These are phyloP conservation scores for Plectrocnemia conspersa DNA, from an alignment of 1,140 invertebrate genomes.

Conservation along the genomic window DNA sequence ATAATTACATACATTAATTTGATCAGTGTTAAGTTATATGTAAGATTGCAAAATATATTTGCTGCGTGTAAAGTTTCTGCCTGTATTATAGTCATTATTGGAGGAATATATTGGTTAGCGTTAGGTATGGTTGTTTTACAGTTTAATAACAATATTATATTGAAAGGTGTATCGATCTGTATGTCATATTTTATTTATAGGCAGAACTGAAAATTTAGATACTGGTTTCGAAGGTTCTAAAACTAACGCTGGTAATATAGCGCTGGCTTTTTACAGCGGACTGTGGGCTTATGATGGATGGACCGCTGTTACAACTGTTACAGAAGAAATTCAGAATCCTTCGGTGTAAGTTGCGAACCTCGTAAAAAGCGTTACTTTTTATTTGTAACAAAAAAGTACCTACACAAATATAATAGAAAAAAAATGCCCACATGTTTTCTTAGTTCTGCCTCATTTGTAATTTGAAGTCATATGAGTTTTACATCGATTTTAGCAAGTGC, in stretches of 20 bases:
- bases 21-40: conserved; percentile 81
- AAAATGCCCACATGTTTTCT: too few relatives aligned
- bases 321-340: conserved; percentile 88
- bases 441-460: too few relatives aligned
- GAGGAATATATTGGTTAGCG: conserved; percentile 73
- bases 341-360: conserved; percentile 63
- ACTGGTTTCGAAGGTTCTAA: conserved; percentile 75
- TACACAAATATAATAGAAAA: neutral
- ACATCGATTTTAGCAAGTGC: too few relatives aligned
- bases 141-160: neutral
- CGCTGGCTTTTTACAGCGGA: conserved; percentile 89
- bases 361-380: too few relatives aligned
- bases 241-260: conserved; percentile 65
- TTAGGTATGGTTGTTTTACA: conserved; percentile 50
- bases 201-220: conserved; percentile 64
- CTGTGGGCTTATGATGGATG: conserved; percentile 96
- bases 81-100: conserved; percentile 75
- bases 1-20: conserved; percentile 86
- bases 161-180: neutral
- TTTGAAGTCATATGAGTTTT: too few relatives aligned
- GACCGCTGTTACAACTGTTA: conserved; percentile 85
- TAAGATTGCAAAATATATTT: conserved; percentile 85
- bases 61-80: conserved; percentile 80
- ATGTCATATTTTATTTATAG: conserved; percentile 35
- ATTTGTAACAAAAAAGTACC: conserved; percentile 4